These are phyloP conservation scores for Triplophysa yarkandensis DNA, from an alignment of 2,797 vertebrate species.

Conservation along the genomic window DNA sequence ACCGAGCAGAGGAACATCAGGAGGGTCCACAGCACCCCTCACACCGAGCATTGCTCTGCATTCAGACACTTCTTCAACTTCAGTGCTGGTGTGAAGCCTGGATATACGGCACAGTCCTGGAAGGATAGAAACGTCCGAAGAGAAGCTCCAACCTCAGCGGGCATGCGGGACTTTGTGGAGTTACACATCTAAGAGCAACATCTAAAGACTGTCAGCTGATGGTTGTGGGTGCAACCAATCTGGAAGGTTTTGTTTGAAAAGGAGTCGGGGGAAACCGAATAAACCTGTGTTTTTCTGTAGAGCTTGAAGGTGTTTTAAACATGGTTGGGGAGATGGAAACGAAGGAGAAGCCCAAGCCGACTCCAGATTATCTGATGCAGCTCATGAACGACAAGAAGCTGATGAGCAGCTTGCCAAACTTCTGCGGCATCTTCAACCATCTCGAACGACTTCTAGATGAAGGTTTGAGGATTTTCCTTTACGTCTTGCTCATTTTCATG, in stretches of 20 bases:
- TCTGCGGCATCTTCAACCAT: slow-evolving; percentile 94
- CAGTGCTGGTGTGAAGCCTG: slow-evolving; percentile 10
- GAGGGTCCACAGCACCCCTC: slow-evolving; percentile 56
- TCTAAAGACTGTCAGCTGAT: slow-evolving; percentile 5
- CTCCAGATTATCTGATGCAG: slow-evolving; percentile 97
- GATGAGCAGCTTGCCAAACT: slow-evolving; percentile 98
- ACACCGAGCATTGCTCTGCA: slow-evolving; percentile 1
- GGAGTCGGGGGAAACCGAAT: slow-evolving; percentile 16
- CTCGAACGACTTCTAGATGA: slow-evolving; percentile 82
- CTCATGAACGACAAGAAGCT: slow-evolving; percentile 98
- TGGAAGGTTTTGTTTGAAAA: slow-evolving; percentile 26
- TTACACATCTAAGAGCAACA: slow-evolving; percentile 20
- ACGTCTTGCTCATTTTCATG: no score
- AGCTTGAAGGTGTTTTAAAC: slow-evolving; percentile 53
- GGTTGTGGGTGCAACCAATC: slow-evolving; percentile 11
- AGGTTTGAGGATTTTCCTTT: slow-evolving; percentile 64
- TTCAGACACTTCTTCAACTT: slow-evolving; percentile 18
- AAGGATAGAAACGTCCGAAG: slow-evolving; percentile 18
- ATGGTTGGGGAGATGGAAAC: slow-evolving; percentile 93
- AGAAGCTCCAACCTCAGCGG: slow-evolving; percentile 41
- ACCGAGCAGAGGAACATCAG: no score
- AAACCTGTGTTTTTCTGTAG: slow-evolving; percentile 11
- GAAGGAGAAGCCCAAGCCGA: slow-evolving; percentile 97
- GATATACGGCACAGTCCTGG: slow-evolving; percentile 11
- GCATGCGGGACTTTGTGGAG: slow-evolving; percentile 57